Percentiles rank a stretch among this genome's conserved stretches.
phyloP scores from a whole-genome alignment of 2,888 invertebrate genomes.

The Anthoptus insignis region DNA sequence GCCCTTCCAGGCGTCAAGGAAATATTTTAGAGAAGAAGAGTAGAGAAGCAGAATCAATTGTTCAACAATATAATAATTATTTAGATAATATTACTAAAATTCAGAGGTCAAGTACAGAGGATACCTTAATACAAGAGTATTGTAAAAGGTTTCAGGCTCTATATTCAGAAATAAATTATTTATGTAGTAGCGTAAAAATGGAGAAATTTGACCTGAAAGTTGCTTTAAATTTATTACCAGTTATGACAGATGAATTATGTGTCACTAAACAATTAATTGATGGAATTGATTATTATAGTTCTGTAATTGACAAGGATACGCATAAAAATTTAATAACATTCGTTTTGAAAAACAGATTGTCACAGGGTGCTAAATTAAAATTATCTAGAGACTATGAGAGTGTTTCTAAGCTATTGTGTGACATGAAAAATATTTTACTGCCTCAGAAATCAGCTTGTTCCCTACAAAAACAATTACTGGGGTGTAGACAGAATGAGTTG shows the following conservation, averaged over 20 bases:
- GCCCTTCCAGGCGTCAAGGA: conserved; percentile 3
- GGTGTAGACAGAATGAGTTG: conserved; percentile 21
- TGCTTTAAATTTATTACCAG: conserved; percentile 5
- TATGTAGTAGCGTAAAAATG: conserved; percentile 1
- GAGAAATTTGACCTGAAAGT: conserved; percentile 1
- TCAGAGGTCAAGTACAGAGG: not conserved
- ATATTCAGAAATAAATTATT: not conserved
- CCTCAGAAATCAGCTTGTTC: conserved; percentile 1
- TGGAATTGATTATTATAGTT: conserved; percentile 6
- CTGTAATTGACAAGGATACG: not conserved
- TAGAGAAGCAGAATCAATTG: not conserved
- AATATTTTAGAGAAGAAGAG: conserved; percentile 2
- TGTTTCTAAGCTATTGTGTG: too few species aligned
- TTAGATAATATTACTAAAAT: conserved; percentile 3
- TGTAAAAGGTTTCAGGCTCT: not conserved
- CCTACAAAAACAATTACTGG: not conserved
- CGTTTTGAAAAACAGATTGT: conserved; percentile 12
- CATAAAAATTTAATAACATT: conserved; percentile 11
- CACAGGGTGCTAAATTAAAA: not conserved
- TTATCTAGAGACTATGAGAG: too few species aligned
- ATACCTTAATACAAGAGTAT: not conserved
- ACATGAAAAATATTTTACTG: conserved; percentile 10
- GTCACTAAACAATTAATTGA: conserved; percentile 3
- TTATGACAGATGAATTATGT: not conserved
- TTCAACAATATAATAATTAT: conserved; percentile 8